A percentile compares a stretch with the other conserved stretches of the same genome.
These are phyloP conservation scores for Hyles euphorbiae DNA, from an alignment of 1,140 invertebrate genomes.

Conservation along the genomic window DNA sequence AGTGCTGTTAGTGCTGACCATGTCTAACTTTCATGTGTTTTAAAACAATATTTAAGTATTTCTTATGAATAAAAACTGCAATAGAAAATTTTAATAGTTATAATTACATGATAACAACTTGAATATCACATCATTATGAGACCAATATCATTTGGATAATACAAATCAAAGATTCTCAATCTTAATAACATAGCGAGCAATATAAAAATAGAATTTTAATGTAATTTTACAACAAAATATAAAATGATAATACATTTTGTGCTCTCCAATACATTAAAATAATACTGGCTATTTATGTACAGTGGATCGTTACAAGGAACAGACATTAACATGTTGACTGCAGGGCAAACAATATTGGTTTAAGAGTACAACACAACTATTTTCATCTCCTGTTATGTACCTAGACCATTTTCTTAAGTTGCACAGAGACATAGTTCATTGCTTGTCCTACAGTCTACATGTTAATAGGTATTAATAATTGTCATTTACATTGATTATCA, in stretches of 20 bases:
- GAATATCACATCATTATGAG: conserved; percentile 19
- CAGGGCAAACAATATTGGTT: no score
- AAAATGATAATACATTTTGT: conserved; percentile 3
- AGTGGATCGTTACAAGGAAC: conserved; percentile 1
- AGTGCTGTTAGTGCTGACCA: not conserved
- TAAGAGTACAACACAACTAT: no score
- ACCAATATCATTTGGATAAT: conserved; percentile 16
- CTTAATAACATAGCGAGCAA: not conserved
- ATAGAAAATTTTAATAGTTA: not conserved
- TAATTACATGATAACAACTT: conserved; percentile 5
- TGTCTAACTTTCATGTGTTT: not conserved
- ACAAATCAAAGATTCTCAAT: not conserved
- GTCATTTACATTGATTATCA: no score
- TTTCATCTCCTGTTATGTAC: no score
- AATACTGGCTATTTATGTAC: conserved; percentile 8
- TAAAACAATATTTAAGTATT: not conserved
- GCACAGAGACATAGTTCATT: no score
- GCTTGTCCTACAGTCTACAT: no score
- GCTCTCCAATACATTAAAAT: not conserved
- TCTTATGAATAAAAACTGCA: not conserved
- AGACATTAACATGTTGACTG: not conserved
- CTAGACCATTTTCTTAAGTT: no score
- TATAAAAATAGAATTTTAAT: no score
- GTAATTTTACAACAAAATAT: not conserved
- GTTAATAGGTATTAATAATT: no score